Evolutionary conservation across 2,888 invertebrate genomes (phyloP).

Genomic region (Parnassius orleans): DNA sequence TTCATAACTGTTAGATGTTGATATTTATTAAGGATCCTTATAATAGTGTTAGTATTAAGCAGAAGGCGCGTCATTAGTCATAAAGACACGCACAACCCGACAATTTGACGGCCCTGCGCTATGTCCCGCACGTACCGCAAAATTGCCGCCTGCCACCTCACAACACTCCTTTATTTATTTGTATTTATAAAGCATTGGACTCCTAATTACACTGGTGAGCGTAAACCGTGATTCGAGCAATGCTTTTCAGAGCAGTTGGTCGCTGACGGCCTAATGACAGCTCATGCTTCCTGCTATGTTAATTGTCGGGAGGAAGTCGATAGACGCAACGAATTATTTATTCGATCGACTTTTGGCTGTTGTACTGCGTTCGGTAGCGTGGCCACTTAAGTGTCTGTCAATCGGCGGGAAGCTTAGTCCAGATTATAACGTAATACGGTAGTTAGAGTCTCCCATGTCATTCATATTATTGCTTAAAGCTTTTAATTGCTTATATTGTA

Average conservation of each 20-base stretch:
- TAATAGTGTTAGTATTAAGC: conserved; percentile 49
- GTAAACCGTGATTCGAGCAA: conserved; percentile 65
- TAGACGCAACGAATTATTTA: conserved; percentile 72
- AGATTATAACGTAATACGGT: conserved; percentile 79
- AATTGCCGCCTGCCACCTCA: conserved; percentile 75
- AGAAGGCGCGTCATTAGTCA: conserved; percentile 73
- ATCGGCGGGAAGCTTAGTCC: conserved; percentile 61
- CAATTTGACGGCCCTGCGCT: conserved; percentile 63
- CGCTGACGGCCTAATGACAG: conserved; percentile 79
- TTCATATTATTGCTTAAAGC: conserved; percentile 65
- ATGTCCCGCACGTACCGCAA: conserved; percentile 47
- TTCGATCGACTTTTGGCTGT: conserved; percentile 66
- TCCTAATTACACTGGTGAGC: conserved; percentile 69
- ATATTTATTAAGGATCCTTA: conserved; percentile 56
- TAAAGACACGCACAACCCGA: conserved; percentile 61
- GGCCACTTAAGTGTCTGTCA: conserved; percentile 74
- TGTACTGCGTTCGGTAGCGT: conserved; percentile 56
- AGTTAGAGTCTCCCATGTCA: conserved; percentile 67
- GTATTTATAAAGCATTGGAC: conserved; percentile 73
- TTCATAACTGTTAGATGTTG: not conserved
- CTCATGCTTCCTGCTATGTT: conserved; percentile 74
- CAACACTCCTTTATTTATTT: conserved; percentile 72
- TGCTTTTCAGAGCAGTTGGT: conserved; percentile 61
- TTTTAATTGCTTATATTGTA: conserved; percentile 58
- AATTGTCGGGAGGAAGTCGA: conserved; percentile 74